Conservation (phyloP, 2,113 vertebrate species). For the Condylura cristata region DNA sequence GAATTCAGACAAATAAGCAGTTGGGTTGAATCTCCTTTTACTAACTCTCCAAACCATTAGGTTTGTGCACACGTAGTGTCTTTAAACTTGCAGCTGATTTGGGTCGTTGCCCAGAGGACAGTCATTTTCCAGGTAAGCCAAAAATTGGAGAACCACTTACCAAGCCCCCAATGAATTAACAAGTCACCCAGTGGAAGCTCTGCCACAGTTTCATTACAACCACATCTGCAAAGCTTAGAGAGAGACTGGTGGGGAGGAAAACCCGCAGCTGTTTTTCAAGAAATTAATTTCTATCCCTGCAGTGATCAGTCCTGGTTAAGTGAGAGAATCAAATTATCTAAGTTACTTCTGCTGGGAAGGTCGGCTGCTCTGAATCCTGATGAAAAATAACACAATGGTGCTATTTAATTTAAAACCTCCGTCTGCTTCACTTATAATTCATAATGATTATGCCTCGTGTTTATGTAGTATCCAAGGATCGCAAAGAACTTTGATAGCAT, state of each 20-base stretch:
- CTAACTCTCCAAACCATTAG: neutral
- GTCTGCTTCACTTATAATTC: slow-evolving; percentile 70
- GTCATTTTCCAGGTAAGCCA: neutral
- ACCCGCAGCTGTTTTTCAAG: slow-evolving; percentile 76
- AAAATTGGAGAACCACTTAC: neutral
- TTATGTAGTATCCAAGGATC: slow-evolving; percentile 52
- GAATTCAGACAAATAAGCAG: neutral
- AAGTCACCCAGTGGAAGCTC: neutral
- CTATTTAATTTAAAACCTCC: slow-evolving; percentile 78
- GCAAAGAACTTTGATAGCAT: slow-evolving; percentile 58
- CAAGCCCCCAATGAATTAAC: neutral
- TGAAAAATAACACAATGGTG: slow-evolving; percentile 80
- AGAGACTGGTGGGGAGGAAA: slow-evolving; percentile 50
- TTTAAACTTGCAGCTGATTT: neutral
- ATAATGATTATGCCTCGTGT: slow-evolving; percentile 50
- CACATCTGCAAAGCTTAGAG: slow-evolving; percentile 36
- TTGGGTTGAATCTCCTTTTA: neutral
- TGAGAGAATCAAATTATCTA: slow-evolving; percentile 82
- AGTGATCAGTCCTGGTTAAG: slow-evolving; percentile 82
- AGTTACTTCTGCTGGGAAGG: slow-evolving; percentile 81
- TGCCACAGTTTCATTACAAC: neutral
- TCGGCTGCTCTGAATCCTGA: slow-evolving; percentile 79
- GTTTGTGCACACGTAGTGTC: neutral
- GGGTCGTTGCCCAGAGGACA: neutral
- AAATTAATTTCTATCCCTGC: slow-evolving; percentile 81